Base-by-base conservation (phyloP, 2,888 invertebrate species). In the Caenorhabditis sp. region DNA sequence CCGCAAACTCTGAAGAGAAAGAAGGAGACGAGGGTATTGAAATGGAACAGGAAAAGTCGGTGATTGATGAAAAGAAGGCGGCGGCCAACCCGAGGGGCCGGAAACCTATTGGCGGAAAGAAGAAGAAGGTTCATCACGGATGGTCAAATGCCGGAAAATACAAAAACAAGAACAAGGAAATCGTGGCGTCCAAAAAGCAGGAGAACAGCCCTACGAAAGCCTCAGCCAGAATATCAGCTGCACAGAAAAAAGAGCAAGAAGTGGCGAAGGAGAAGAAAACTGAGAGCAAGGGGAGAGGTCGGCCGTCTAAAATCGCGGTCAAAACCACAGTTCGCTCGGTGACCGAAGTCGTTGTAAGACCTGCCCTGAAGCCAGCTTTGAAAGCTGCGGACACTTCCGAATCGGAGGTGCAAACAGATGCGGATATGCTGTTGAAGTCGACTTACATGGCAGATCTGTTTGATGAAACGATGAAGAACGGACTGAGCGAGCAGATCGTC, bases 371-470 rank as follows among this genome's bases (percentile, higher is more conserved):
- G 41, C 8, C 41, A 15, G 9, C 17, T 7, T 2, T 15, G 8
- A 8, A n/a, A 3, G 4, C 35, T 2, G 9, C 13, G 2, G 43
- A 30, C 17, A 27, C 30, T 13, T 2, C 30, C 17, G 63, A 63
- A 11, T 30, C 17, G 13, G 52, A 15, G 11, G 58, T 32, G 7
- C 68, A 68, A 9, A 68, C 68, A 0, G 68, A 68, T 9, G 4
- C 15, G 0, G 68, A 68, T 5, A 15, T 59, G 11, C 39, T 59
- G 9, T 39, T 59, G 7, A 50, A 50, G 17, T 58, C 59, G 5
- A 37, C 41, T 0, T 59, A 41, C 30, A 22, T 59, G 6, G 30
- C 41, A 9, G 68, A 68, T 11, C 13, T 46, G 2, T 58, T 41
- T 27, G 48, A 68, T 35, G 13, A 41, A 13, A 24, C 58, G 1